phyloP scores from a whole-genome alignment of 53 echinoderm and acorn worm genomes.

The Stichopus horrens region DNA sequence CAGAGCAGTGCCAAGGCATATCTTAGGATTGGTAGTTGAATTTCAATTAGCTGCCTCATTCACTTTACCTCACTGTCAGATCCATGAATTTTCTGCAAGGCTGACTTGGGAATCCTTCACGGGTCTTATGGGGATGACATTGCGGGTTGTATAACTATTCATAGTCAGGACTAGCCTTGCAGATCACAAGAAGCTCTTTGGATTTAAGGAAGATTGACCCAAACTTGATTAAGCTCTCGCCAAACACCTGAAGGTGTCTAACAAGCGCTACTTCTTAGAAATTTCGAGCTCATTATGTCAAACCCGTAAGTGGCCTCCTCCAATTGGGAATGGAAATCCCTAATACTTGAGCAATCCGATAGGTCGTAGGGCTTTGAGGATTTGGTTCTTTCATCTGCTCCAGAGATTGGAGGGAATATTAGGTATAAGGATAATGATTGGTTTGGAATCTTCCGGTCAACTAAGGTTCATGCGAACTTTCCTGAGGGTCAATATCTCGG shows the following conservation, averaged over 20 bases:
- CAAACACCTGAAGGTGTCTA: constrained; percentile 34
- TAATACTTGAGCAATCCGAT: constrained; percentile 39
- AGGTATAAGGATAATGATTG: constrained; percentile 18
- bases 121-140: neutral
- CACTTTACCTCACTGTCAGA: constrained; percentile 1
- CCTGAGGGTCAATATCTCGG: neutral
- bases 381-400: constrained; percentile 10
- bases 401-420: constrained; percentile 21
- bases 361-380: constrained; percentile 19
- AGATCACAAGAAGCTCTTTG: neutral
- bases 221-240: constrained; percentile 21
- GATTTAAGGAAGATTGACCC: constrained; percentile 29
- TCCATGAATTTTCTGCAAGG: constrained; percentile 5
- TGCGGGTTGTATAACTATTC: neutral
- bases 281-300: neutral
- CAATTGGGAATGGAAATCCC: constrained; percentile 15
- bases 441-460: constrained; percentile 26
- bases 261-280: constrained; percentile 8
- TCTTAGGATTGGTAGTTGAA: constrained; percentile 12
- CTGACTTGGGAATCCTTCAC: neutral
- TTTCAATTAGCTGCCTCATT: constrained; percentile 34
- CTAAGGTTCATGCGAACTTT: constrained; percentile 18
- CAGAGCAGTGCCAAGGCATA: neutral
- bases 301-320: neutral
- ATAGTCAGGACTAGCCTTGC: neutral